Conservation (phyloP, 2,888 invertebrate genomes). For the Caenorhabditis macrosperma region DNA sequence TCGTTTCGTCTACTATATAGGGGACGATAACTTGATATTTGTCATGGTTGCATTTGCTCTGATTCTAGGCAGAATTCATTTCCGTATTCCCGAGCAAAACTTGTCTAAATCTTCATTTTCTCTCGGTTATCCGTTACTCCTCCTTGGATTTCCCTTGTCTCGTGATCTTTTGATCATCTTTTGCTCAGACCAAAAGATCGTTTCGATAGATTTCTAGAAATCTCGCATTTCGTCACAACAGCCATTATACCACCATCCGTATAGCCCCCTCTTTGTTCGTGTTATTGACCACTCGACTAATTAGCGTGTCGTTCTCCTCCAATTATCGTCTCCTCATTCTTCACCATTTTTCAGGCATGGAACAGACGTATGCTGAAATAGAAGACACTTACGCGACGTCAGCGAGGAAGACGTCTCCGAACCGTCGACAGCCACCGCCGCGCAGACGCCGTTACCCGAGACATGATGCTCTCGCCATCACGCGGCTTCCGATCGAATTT, state of each 20-base stretch:
- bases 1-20: too few relatives aligned
- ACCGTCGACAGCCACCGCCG: not conserved
- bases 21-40: too few relatives aligned
- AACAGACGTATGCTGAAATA: constrained; percentile 49
- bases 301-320: constrained; percentile 7
- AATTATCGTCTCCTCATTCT: not conserved
- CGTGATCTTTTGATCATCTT: too few relatives aligned
- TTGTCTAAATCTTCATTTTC: too few relatives aligned
- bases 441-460: constrained; percentile 15
- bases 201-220: not conserved
- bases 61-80: too few relatives aligned
- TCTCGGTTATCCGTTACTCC: too few relatives aligned
- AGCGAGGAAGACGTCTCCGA: constrained; percentile 7
- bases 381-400: constrained; percentile 14
- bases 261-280: not conserved
- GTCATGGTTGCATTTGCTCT: too few relatives aligned
- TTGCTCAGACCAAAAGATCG: not conserved
- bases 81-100: too few relatives aligned
- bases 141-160: too few relatives aligned
- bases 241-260: constrained; percentile 10
- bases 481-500: constrained; percentile 48
- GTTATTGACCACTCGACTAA: constrained; percentile 19
- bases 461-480: constrained; percentile 22
- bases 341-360: constrained; percentile 24
- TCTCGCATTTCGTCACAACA: not conserved